Evolutionary conservation across 1,140 invertebrate species (phyloP), one percentile per base, ranked within the genome.

Genomic region (Drosophila bocki): DNA sequence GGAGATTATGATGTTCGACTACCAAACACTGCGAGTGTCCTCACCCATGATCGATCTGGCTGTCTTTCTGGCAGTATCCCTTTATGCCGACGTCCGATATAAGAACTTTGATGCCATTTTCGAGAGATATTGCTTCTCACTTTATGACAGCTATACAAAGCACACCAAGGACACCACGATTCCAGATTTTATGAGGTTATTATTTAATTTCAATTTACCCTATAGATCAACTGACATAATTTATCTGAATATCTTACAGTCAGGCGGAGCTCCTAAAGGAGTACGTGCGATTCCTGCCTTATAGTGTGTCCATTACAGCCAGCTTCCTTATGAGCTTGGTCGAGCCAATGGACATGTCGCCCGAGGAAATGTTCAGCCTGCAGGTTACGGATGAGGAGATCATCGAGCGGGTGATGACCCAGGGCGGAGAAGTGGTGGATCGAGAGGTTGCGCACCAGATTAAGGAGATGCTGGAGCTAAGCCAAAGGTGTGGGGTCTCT

Each of bases 1-100:
- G 33, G 90, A 82, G 5, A 77, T 85, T 6, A 91, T 93, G 78
- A 93, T 93, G 92, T 93, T 93, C 35, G 92, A 93, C 76, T 91
- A 93, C 48, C 92, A 93, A 74, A 93, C 92, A 0, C 15, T 93
- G 29, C 67, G 91, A 0, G 15, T 83, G 15, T 82, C 74, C 22
- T 93, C 92, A 22, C 92, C 92, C 50, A 93, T 93, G 92, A 62
- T 92, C 2, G 92, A 93, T 69, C 68, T 93, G 0, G 29, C 63
- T 3, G 45, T 91, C 2, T 92, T 92, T 8, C 45, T 93, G 33
- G 54, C 84, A 0, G 9, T 91, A 1, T 93, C 92, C 7, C 42
- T 82, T 7, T 80, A 75, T 37, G 75, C 74, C 0, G 80, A 87
- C 6, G 80, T 92, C 3, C 86, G 92, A 6, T 45, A 78, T 11